Base-by-base conservation (phyloP, 2,797 vertebrate genomes). In the Channallabes apus region DNA sequence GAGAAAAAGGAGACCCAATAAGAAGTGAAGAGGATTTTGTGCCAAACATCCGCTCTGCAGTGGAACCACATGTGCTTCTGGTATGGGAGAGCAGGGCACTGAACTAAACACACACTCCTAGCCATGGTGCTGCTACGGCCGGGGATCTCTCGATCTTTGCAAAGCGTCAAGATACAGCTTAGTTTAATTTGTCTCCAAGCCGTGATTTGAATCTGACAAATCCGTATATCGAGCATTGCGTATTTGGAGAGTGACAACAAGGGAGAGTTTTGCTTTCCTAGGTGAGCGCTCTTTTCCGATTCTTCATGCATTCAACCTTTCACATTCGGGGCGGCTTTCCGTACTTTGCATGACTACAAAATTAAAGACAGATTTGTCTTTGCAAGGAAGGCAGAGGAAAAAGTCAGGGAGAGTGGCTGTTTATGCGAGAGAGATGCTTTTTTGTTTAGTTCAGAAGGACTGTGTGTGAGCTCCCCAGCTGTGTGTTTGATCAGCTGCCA, bases 21-120 rank as follows among this genome's bases (percentile, higher is more conserved):
- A 86, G 88, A 88, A 0, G 24, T 65, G 75, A 51, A 87, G 88
- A 85, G 84, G 73, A 87, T 24, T 80, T 87, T 89, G 89, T 89
- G 90, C 89, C 90, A 90, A 91, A 90, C 90, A 86, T 91, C 88
- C 51, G 83, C 90, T 83, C 77, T 76, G 90, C 86, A 88, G 89
- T 91, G 91, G 89, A 92, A 93, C 91, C 92, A 93, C 92, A 91
- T 92, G 94, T 93, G 82, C 58, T 65, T 80, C 82, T 92, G 91
- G 91, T 84, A 90, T 91, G 85, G 88, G 89, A 88, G 87, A 91
- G 87, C 90, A 68, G 89, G 90, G 92, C 91, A 91, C 84, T 90
- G 51, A 80, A 61, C 46, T 82, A 27, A 78, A 80, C 84, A 85
- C 86, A 86, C 62, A 35, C 61, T 82, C 27, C 22, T 88, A 51